A percentile compares a stretch with the other conserved stretches of the same genome.
These are phyloP conservation scores for Crambe crambe DNA, from an alignment of 37 sponge, comb jelly and placozoan genomes.

Conservation along the genomic window DNA sequence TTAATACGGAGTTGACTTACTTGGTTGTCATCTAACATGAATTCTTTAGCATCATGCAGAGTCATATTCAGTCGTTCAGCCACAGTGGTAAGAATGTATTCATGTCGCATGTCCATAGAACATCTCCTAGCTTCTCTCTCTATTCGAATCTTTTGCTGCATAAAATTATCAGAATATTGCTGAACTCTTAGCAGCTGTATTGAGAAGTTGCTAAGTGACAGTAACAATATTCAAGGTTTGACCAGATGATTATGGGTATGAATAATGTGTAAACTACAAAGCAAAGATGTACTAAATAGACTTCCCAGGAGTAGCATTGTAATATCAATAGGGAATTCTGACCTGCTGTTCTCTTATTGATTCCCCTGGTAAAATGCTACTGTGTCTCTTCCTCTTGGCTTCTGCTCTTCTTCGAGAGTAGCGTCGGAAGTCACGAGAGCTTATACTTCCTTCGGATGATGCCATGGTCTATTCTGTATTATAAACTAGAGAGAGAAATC, in stretches of 20 bases:
- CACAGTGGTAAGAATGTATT: slow-evolving; percentile 76
- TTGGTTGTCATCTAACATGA: slow-evolving; percentile 84
- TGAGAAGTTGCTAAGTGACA: too few species aligned
- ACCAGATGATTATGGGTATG: not conserved
- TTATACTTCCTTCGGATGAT: too few species aligned
- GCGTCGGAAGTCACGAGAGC: slow-evolving; percentile 36
- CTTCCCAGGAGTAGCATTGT: not conserved
- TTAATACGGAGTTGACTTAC: slow-evolving; percentile 18
- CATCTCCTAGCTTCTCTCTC: slow-evolving; percentile 87
- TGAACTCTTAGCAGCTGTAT: not conserved
- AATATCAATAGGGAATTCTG: not conserved
- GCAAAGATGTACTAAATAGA: not conserved
- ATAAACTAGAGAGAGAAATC: too few species aligned
- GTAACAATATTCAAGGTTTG: too few species aligned
- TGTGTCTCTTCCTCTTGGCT: slow-evolving; percentile 22
- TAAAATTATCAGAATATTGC: not conserved
- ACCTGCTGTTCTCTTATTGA: slow-evolving; percentile 66
- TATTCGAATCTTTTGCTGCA: slow-evolving; percentile 55
- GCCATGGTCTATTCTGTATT: too few species aligned
- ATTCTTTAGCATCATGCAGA: slow-evolving; percentile 86
- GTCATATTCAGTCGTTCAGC: slow-evolving; percentile 79
- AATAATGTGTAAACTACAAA: not conserved
- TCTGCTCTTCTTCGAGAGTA: slow-evolving; percentile 20
- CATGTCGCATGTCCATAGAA: slow-evolving; percentile 87
- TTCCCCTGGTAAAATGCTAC: slow-evolving; percentile 12